These are phyloP conservation scores for Spongilla lacustris DNA, from an alignment of 37 sponge, comb jelly and placozoan species.

Conservation along the genomic window DNA sequence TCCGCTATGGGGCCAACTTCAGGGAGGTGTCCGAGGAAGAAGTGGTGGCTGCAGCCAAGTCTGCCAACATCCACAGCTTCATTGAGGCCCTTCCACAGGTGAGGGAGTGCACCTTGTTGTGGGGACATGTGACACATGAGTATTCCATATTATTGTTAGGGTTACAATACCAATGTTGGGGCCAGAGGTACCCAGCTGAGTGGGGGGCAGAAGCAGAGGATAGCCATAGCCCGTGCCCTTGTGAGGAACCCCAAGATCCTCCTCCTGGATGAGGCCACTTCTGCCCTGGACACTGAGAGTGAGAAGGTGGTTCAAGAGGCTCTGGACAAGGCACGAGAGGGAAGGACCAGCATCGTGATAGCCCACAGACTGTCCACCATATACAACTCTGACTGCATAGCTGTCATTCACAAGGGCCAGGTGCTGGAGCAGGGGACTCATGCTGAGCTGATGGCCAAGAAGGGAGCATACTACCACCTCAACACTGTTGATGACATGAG, in stretches of 20 bases:
- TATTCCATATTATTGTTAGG: constrained; percentile 38
- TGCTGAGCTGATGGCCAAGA: constrained; percentile 66
- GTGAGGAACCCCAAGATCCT: constrained; percentile 88
- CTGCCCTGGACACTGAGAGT: constrained; percentile 94
- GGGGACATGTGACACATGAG: not conserved
- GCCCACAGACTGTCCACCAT: constrained; percentile 95
- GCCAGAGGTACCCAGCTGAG: constrained; percentile 85
- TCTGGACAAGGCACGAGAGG: constrained; percentile 91
- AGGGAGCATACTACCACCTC: constrained; percentile 84
- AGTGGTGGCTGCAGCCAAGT: constrained; percentile 87
- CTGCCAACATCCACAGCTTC: constrained; percentile 97
- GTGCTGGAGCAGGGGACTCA: constrained; percentile 87
- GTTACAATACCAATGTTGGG: constrained; percentile 86
- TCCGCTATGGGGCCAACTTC: constrained; percentile 93
- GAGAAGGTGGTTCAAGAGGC: constrained; percentile 95
- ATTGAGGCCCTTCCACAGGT: constrained; percentile 90
- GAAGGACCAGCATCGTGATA: constrained; percentile 92
- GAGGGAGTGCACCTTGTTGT: not conserved
- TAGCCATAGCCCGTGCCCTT: constrained; percentile 91
- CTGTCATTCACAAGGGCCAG: constrained; percentile 86
- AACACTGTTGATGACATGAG: constrained; percentile 44
- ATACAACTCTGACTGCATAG: constrained; percentile 85
- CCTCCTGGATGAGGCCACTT: constrained; percentile 92
- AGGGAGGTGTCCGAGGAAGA: constrained; percentile 88
- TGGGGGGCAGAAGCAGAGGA: constrained; percentile 93